Base-by-base conservation (phyloP, 2,888 invertebrate genomes). In the Microctonus aethiopoides region DNA sequence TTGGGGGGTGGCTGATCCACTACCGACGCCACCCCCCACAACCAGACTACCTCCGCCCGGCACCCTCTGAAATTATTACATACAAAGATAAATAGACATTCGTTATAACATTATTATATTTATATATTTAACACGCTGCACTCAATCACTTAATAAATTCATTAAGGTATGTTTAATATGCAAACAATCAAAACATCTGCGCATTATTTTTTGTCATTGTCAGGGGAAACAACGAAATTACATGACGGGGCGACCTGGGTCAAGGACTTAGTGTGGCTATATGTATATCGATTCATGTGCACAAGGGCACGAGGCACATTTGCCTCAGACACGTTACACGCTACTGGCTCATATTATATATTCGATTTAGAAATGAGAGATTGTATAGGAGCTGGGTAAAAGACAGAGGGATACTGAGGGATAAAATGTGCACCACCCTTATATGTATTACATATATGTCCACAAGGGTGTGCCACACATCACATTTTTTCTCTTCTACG, bases 1-100 rank as follows among this genome's bases (percentile, higher is more conserved):
- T 80, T 83, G 84, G 85, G 85, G 85, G 85, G 84, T 84, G 84
- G 85, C 84, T 78, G 83, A 80, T 76, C 84, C 80, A 76, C 83
- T 79, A 74, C 87, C 85, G 86, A 87, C 86, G 75, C 87, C 85
- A 86, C 87, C 86, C 86, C 85, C 83, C 86, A 84, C 83, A 72
- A 83, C 80, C 75, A 81, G 81, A 74, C 80, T 78, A 62, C 85
- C 83, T 76, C 82, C 80, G 74, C 83, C 84, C 76, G 85, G 84
- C 82, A 84, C 84, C 76, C 83, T 84, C 84, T 85, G 77, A 34
- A 73, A 72, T 60, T 61, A 22, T n/a, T n/a, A n/a, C n/a, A 67
- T 29, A 62, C 6, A 20, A 64, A 52, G 7, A 32, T 9, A 9
- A 36, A 66, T 13, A 4, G 54, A 34, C 16, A 51, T 16, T 60